Evolutionary conservation across 2,888 invertebrate genomes (phyloP).

Genomic region (Cryptocephalus moraei): DNA sequence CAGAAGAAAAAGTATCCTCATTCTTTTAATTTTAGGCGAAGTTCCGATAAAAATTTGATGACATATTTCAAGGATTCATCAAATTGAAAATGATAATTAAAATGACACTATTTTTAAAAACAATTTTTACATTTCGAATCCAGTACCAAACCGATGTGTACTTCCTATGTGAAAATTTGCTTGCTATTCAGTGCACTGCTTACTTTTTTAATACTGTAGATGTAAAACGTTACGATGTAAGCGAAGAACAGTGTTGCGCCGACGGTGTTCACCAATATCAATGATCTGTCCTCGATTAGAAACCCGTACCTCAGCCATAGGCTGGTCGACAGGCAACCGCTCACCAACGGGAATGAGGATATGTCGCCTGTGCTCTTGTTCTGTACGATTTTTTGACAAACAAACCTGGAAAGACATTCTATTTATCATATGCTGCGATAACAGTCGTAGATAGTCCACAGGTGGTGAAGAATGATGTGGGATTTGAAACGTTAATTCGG

Average conservation of each 20-base stretch:
- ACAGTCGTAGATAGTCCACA: not conserved
- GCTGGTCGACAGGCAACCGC: slow-evolving; percentile 65
- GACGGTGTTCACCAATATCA: slow-evolving; percentile 65
- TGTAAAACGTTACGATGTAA: slow-evolving; percentile 61
- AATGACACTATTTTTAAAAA: too few species aligned
- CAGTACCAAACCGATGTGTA: too few species aligned
- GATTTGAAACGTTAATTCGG: too few species aligned
- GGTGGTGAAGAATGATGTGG: too few species aligned
- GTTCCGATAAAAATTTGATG: too few species aligned
- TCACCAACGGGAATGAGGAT: slow-evolving; percentile 67
- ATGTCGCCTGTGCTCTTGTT: slow-evolving; percentile 69
- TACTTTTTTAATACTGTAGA: slow-evolving; percentile 63
- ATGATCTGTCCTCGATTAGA: slow-evolving; percentile 57
- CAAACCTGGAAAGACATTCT: slow-evolving; percentile 47
- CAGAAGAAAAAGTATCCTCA: not conserved
- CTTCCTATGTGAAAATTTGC: too few species aligned
- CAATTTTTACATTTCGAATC: too few species aligned
- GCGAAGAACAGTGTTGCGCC: slow-evolving; percentile 60
- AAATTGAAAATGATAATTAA: too few species aligned
- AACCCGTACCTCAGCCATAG: slow-evolving; percentile 76
- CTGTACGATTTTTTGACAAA: slow-evolving; percentile 63
- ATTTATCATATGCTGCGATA: not conserved
- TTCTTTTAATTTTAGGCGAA: not conserved
- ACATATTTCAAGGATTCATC: too few species aligned
- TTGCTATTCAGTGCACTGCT: too few species aligned